phyloP scores from a whole-genome alignment of 2,797 vertebrate genomes.

The Mareca penelope region DNA sequence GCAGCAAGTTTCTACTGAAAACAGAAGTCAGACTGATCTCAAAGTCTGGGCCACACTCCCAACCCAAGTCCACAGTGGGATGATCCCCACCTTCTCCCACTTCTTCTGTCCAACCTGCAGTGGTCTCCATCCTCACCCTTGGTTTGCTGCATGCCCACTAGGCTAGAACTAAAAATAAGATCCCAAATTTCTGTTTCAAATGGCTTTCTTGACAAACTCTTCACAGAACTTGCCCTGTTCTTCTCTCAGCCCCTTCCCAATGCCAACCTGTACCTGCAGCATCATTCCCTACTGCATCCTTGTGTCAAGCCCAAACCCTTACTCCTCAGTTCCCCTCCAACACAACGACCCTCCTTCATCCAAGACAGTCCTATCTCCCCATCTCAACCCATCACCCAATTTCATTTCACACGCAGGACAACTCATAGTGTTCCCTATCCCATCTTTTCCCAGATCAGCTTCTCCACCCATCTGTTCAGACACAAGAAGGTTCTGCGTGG shows the following conservation, averaged over 20 bases:
- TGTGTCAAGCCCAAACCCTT: not conserved
- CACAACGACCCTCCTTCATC: not conserved
- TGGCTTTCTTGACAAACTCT: not conserved
- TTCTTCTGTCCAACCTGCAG: not conserved
- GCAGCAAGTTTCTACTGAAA: not conserved
- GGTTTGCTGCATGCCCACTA: not conserved
- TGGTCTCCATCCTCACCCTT: not conserved
- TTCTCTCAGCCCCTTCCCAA: not conserved
- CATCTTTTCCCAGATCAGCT: not conserved
- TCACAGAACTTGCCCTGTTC: not conserved
- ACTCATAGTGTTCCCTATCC: accelerated
- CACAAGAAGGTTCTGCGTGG: not conserved
- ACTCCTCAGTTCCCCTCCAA: not conserved
- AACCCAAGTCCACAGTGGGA: not conserved
- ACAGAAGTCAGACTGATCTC: not conserved
- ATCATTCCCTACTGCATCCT: not conserved
- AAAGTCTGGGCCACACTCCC: not conserved
- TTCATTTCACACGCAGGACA: not conserved
- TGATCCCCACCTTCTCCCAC: not conserved
- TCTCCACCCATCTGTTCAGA: accelerated
- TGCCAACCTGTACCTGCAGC: accelerated
- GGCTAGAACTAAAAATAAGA: not conserved
- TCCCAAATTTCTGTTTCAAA: not conserved
- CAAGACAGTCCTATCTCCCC: accelerated
- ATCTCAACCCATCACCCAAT: accelerated